Evolutionary conservation across 2,888 invertebrate genomes (phyloP).

Genomic region (Plemyria rubiginata): DNA sequence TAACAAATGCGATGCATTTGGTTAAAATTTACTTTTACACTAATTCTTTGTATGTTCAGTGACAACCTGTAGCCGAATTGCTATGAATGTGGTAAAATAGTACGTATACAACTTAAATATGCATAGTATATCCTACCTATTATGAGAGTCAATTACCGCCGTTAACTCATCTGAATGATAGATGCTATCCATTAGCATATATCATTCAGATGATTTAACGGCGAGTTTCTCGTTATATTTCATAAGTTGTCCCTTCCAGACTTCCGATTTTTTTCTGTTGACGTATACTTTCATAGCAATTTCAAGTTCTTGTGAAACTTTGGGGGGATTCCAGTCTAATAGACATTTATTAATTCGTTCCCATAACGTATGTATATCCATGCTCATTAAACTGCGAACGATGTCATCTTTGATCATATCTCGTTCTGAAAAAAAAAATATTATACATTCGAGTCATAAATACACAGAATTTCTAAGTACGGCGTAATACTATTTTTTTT

Average conservation of each 20-base stretch:
- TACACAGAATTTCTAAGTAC: neutral
- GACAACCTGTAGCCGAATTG: too few relatives aligned
- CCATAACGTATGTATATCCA: conserved; percentile 60
- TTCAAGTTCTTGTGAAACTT: conserved; percentile 61
- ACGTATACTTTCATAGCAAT: conserved; percentile 58
- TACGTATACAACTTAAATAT: too few relatives aligned
- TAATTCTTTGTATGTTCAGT: too few relatives aligned
- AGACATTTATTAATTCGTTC: conserved; percentile 57
- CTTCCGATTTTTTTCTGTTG: conserved; percentile 56
- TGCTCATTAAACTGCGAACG: conserved; percentile 63
- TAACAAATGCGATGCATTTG: too few relatives aligned
- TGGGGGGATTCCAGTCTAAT: conserved; percentile 59
- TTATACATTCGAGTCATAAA: neutral
- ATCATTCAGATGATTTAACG: neutral
- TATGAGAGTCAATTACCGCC: too few relatives aligned
- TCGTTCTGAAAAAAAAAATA: conserved; percentile 57
- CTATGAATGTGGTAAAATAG: neutral
- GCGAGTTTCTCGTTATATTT: too few relatives aligned
- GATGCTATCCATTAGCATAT: too few relatives aligned
- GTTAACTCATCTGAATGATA: too few relatives aligned
- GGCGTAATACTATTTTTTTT: too few relatives aligned
- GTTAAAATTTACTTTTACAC: too few relatives aligned
- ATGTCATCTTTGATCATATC: conserved; percentile 67
- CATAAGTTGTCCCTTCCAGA: conserved; percentile 53
- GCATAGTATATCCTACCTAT: too few relatives aligned